A percentile compares a stretch with the other conserved stretches of the same genome.
These are phyloP conservation scores for Vulpes vulpes DNA, from an alignment of 2,113 vertebrate species.

Conservation along the genomic window DNA sequence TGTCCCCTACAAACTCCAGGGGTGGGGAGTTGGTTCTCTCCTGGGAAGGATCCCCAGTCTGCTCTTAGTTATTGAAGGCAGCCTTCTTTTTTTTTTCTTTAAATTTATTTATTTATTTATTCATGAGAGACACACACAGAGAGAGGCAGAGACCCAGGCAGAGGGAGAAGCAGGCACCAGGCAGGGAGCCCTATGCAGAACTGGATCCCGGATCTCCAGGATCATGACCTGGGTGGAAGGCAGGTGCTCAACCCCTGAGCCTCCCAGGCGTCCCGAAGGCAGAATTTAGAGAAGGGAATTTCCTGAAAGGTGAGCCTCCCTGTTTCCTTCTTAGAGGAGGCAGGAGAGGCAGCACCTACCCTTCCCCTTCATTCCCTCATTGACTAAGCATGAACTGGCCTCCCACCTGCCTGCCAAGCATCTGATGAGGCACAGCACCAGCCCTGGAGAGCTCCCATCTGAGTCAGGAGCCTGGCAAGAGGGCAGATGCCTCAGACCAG, in stretches of 20 bases:
- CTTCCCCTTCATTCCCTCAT: background rate
- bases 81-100: background rate
- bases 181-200: too few relatives aligned
- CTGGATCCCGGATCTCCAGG: too few relatives aligned
- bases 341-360: background rate
- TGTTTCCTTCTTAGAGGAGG: background rate
- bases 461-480: background rate
- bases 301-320: conserved; percentile 57
- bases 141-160: too few relatives aligned
- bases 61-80: background rate
- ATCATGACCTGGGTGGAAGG: too few relatives aligned
- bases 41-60: background rate
- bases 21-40: background rate
- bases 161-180: too few relatives aligned
- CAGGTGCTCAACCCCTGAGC: too few relatives aligned
- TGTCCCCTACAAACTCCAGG: background rate
- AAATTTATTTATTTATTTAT: too few relatives aligned
- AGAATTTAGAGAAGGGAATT: conserved; percentile 21
- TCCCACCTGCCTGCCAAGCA: background rate
- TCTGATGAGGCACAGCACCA: background rate
- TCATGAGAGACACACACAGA: too few relatives aligned
- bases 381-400: background rate
- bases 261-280: too few relatives aligned
- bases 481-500: background rate
- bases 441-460: too few relatives aligned